phyloP scores from a whole-genome alignment of 2,797 vertebrate species.

The Zalophus californianus region DNA sequence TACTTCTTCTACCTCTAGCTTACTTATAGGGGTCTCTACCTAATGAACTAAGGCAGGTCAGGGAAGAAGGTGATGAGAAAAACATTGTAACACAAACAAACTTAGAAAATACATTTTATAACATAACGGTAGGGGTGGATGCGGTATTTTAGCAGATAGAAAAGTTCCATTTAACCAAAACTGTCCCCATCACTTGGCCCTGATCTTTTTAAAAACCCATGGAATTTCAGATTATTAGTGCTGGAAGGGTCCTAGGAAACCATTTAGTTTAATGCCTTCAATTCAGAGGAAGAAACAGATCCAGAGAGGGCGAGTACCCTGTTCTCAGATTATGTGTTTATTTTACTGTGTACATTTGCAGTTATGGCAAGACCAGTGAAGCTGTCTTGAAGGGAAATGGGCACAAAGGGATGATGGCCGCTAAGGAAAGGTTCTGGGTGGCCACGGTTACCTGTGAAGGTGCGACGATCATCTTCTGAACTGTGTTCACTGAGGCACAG shows the following conservation, averaged over 20 bases:
- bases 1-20: not conserved
- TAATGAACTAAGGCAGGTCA: not conserved
- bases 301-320: not conserved
- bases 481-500: slow-evolving; percentile 91
- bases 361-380: not conserved
- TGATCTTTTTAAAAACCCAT: not conserved
- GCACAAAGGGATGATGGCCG: not conserved
- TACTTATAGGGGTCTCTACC: not conserved
- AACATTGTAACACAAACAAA: slow-evolving; percentile 29
- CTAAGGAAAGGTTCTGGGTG: not conserved
- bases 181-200: not conserved
- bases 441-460: slow-evolving; percentile 91
- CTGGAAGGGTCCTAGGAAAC: not conserved
- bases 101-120: not conserved
- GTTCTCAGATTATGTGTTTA: not conserved
- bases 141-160: not conserved
- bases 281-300: not conserved
- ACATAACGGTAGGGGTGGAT: not conserved
- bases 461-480: slow-evolving; percentile 90
- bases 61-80: not conserved
- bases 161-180: slow-evolving; percentile 56
- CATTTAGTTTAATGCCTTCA: not conserved
- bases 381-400: not conserved
- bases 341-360: not conserved
- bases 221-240: slow-evolving; percentile 15